phyloP scores from a whole-genome alignment of 1,140 invertebrate species.

The Augochlora pura region DNA sequence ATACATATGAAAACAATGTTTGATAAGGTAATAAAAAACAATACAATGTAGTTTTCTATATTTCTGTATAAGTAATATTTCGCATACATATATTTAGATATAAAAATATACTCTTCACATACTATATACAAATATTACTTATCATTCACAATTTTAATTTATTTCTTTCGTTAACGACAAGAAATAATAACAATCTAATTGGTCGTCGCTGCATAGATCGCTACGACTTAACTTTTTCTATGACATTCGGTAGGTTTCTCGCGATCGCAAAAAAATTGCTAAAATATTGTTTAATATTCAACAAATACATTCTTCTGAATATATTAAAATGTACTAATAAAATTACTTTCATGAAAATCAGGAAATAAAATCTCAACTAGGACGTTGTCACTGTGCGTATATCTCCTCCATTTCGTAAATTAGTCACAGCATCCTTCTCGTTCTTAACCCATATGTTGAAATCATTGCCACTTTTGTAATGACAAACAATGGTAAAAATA shows the following conservation, averaged over 20 bases:
- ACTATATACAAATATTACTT: background rate
- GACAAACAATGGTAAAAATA: conserved; percentile 62
- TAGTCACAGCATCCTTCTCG: background rate
- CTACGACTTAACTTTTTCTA: background rate
- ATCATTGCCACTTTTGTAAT: conserved; percentile 50
- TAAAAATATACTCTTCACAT: background rate
- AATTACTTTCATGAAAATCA: background rate
- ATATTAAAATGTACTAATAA: background rate
- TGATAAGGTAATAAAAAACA: background rate
- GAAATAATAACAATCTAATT: conserved; percentile 1
- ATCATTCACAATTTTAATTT: background rate
- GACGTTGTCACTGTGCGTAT: background rate
- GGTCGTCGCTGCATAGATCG: background rate
- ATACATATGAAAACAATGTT: background rate
- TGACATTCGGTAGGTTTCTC: background rate
- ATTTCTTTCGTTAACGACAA: background rate
- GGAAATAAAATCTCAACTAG: background rate
- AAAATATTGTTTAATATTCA: background rate
- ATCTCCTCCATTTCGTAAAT: background rate
- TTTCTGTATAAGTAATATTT: background rate
- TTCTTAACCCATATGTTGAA: conserved; percentile 56
- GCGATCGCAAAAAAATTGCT: background rate
- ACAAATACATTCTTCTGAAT: background rate
- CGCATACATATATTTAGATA: background rate
- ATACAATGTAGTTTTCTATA: background rate